A percentile compares a stretch with the other conserved stretches of the same genome.
Conservation (phyloP, 2,888 invertebrate species). For the Netelia virgata region DNA sequence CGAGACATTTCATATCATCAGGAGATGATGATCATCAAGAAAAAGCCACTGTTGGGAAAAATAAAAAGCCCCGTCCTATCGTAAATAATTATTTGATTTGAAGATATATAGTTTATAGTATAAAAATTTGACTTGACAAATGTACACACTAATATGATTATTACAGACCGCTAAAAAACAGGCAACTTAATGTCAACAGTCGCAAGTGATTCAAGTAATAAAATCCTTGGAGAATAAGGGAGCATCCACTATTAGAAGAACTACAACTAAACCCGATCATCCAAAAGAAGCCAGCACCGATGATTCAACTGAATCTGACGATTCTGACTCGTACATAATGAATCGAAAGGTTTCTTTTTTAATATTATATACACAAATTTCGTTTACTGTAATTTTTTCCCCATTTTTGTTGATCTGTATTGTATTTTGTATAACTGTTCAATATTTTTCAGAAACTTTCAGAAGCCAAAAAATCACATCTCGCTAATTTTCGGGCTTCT, state of each 20-base stretch:
- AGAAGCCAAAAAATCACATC: not conserved
- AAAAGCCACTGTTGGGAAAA: not conserved
- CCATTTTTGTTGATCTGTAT: too few species aligned
- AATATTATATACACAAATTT: not conserved
- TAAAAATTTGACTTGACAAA: not conserved
- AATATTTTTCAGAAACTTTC: too few species aligned
- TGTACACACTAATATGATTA: slow-evolving; percentile 6
- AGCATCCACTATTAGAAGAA: not conserved
- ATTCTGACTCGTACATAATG: not conserved
- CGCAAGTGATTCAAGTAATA: slow-evolving; percentile 14
- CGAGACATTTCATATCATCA: slow-evolving; percentile 2
- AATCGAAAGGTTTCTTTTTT: slow-evolving; percentile 1
- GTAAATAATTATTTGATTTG: slow-evolving; percentile 1
- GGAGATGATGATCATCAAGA: not conserved
- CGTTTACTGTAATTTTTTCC: too few species aligned
- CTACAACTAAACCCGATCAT: not conserved
- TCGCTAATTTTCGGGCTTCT: not conserved
- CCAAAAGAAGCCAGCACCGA: not conserved
- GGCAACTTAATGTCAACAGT: slow-evolving; percentile 7
- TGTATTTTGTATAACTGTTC: too few species aligned
- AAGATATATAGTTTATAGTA: slow-evolving; percentile 1
- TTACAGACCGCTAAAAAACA: slow-evolving; percentile 19
- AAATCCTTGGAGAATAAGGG: slow-evolving; percentile 14
- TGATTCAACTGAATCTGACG: slow-evolving; percentile 5
- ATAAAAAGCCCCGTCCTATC: slow-evolving; percentile 1